Base-by-base conservation (phyloP, 1,140 invertebrate genomes). In the Teleopsis dalmanni region DNA sequence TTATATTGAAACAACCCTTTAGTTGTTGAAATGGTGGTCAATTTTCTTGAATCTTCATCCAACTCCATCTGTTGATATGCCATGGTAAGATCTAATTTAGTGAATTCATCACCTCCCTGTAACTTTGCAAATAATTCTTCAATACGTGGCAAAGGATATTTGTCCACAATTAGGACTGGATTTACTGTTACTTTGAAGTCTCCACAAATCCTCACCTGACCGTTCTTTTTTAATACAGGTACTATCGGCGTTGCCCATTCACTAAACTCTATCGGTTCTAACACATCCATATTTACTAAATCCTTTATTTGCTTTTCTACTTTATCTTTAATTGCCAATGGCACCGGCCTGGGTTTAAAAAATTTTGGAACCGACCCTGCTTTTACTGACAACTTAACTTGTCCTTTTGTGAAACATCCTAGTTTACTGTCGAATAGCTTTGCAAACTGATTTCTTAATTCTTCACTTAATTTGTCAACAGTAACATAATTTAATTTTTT, bases 41-140 rank as follows among this genome's bases (percentile, higher is more conserved):
- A 55, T 31, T 47, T 21, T 25, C 58, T 36, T 33, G 45, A 47
- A 9, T 53, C 41, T 19, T 46, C 56, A 38, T 57, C 47, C 3
- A 68, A 42, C 54, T 65, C 65, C 7, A 67, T 7, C 47, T 65
- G 59, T 40, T 62, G 54, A 40, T 54, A 62, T 18, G 54, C 59
- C 26, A 48, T 47, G 47, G 46, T 53, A 3, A 62, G 26, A 29
- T 65, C 58, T 8, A 62, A 35, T 23, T 47, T 41, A 18, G 59
- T 57, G 51, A 57, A 61, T 25, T 52, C 46, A 16, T 49, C 38
- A 4, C 55, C 57, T 5, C 52, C n/a, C n/a, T n/a, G n/a, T n/a
- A n/a, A n/a, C n/a, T n/a, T 38, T 27, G 22, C 19, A 18, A 37
- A 34, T 10, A 47, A 19, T 16, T 27, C 36, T 7, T 47, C 23